Percentiles rank a stretch among this genome's conserved stretches.
Conservation (phyloP, 2,113 vertebrate species). For the Brienomyrus longianalis region DNA sequence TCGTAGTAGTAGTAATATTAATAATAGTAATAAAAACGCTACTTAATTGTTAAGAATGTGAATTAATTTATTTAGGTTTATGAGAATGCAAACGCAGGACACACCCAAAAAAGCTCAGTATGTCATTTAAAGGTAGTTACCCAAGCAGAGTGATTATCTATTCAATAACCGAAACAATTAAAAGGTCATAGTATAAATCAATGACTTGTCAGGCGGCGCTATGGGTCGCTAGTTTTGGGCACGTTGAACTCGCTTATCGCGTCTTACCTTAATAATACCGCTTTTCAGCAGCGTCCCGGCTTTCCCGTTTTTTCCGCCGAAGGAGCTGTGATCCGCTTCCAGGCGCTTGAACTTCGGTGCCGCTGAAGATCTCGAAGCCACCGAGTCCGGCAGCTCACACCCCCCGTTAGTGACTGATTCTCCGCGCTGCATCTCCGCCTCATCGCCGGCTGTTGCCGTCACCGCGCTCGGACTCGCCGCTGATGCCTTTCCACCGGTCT, state of each 20-base stretch:
- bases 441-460: slow-evolving; percentile 38
- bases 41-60: not conserved
- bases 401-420: slow-evolving; percentile 72
- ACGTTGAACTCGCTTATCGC: not conserved
- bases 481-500: not conserved
- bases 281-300: slow-evolving; percentile 68
- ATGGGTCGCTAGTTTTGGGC: not conserved
- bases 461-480: slow-evolving; percentile 4
- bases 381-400: slow-evolving; percentile 67
- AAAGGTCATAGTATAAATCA: not conserved
- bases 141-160: not conserved
- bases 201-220: not conserved
- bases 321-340: slow-evolving; percentile 36
- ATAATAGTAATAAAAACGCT: too few relatives aligned
- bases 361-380: slow-evolving; percentile 45
- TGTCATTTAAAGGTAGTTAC: not conserved
- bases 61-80: not conserved
- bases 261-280: slow-evolving; percentile 94
- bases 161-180: not conserved
- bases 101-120: not conserved
- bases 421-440: slow-evolving; percentile 59
- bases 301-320: not conserved
- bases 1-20: not conserved
- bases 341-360: slow-evolving; percentile 59
- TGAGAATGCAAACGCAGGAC: not conserved